Evolutionary conservation across 1,140 invertebrate species (phyloP).

Genomic region (Procambarus clarkii): DNA sequence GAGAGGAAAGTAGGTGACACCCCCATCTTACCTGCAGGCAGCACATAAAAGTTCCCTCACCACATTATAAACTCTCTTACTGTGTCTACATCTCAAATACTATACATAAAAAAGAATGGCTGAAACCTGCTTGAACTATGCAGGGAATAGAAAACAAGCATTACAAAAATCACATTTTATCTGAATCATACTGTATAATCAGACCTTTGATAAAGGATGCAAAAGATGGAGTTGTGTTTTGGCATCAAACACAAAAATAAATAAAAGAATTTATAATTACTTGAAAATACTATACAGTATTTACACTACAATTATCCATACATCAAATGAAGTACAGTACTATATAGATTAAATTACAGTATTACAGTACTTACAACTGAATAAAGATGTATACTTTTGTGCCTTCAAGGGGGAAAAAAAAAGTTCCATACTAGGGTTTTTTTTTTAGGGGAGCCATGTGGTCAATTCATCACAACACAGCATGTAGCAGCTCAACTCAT

Average conservation of each 20-base stretch:
- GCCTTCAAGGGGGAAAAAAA: not conserved
- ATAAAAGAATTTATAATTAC: conserved; percentile 38
- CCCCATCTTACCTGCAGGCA: too few species aligned
- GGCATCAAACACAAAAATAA: conserved; percentile 22
- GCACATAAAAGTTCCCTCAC: too few species aligned
- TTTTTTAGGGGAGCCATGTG: conserved; percentile 37
- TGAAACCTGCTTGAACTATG: not conserved
- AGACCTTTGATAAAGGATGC: conserved; percentile 33
- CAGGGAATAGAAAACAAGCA: conserved; percentile 5
- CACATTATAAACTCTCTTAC: too few species aligned
- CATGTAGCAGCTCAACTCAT: not conserved
- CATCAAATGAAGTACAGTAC: conserved; percentile 5
- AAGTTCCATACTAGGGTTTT: not conserved
- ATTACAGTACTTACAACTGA: not conserved
- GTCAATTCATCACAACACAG: conserved; percentile 10
- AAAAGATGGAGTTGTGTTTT: conserved; percentile 41
- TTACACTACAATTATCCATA: conserved; percentile 32
- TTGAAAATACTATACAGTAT: conserved; percentile 43
- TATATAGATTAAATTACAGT: conserved; percentile 13
- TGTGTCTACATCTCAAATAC: too few species aligned
- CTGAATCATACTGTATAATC: conserved; percentile 3
- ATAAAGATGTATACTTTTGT: conserved; percentile 25
- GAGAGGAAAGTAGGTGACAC: too few species aligned
- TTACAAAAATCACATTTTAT: conserved; percentile 4
- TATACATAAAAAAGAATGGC: too few species aligned